Conservation (phyloP, 2,888 invertebrate species). For the Diloba caeruleocephala region DNA sequence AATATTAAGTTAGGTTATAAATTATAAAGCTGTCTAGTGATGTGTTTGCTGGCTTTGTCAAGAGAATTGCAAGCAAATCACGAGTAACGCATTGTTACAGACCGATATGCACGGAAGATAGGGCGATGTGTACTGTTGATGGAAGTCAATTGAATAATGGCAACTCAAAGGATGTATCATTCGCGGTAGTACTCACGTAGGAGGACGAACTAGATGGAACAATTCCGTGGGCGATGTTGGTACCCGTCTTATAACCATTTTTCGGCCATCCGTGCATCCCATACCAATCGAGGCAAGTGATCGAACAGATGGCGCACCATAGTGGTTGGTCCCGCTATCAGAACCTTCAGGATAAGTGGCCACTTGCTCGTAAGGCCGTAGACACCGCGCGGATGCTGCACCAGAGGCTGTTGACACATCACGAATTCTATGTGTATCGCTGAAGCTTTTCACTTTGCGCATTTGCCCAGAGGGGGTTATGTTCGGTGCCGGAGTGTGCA, state of each 20-base stretch:
- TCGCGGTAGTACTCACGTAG: conserved; percentile 91
- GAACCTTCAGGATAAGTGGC: conserved; percentile 88
- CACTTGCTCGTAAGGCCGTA: conserved; percentile 85
- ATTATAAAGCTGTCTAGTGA: conserved; percentile 10
- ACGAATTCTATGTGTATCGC: conserved; percentile 84
- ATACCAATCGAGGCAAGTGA: conserved; percentile 95
- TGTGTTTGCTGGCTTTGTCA: conserved; percentile 5
- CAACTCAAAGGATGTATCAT: conserved; percentile 78
- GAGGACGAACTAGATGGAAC: conserved; percentile 95
- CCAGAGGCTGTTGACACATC: conserved; percentile 82
- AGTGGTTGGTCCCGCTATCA: conserved; percentile 90
- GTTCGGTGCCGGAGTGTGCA: conserved; percentile 72
- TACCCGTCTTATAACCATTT: conserved; percentile 94
- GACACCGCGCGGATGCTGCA: conserved; percentile 83
- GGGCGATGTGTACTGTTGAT: conserved; percentile 60
- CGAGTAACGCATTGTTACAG: conserved; percentile 21
- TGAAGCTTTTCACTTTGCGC: conserved; percentile 87
- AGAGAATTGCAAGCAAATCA: conserved; percentile 8
- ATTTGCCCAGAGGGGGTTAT: conserved; percentile 85
- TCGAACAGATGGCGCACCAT: conserved; percentile 92
- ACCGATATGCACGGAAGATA: conserved; percentile 37
- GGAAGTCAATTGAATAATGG: conserved; percentile 83
- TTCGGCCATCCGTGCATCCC: conserved; percentile 96
- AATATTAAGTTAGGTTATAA: conserved; percentile 39
- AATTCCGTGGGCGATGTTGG: conserved; percentile 96